Conservation (phyloP, 2,888 invertebrate genomes). For the Odontocerum albicorne region DNA sequence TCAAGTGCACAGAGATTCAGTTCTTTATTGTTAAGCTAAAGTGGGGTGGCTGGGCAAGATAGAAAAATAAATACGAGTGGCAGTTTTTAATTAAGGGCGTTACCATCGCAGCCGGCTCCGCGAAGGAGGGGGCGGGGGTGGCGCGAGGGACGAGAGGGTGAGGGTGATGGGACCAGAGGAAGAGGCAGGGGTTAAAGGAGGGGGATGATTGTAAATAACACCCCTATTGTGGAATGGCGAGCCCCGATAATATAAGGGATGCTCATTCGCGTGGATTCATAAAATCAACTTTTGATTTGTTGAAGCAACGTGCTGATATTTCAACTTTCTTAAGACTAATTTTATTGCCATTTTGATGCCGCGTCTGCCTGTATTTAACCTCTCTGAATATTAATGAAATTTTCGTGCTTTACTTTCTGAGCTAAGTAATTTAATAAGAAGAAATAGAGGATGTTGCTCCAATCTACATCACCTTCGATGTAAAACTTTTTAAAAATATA, state of each 20-base stretch:
- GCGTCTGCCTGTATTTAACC: too few relatives aligned
- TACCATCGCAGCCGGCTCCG: conserved; percentile 31
- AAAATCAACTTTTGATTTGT: conserved; percentile 16
- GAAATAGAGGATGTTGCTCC: too few relatives aligned
- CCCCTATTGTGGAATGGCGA: conserved; percentile 33
- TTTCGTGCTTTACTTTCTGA: too few relatives aligned
- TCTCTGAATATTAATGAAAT: too few relatives aligned
- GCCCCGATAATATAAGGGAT: conserved; percentile 24
- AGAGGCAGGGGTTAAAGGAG: conserved; percentile 12
- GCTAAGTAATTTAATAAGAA: too few relatives aligned
- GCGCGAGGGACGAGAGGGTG: neutral
- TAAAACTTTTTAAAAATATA: too few relatives aligned
- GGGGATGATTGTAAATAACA: conserved; percentile 35
- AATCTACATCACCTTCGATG: too few relatives aligned
- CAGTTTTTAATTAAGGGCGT: conserved; percentile 37
- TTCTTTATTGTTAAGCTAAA: conserved; percentile 24
- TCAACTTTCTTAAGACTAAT: too few relatives aligned
- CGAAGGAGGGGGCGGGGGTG: conserved; percentile 13
- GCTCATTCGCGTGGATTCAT: conserved; percentile 23
- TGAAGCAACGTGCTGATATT: conserved; percentile 5
- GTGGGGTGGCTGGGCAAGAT: conserved; percentile 24
- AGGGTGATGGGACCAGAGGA: neutral
- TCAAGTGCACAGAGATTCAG: conserved; percentile 11
- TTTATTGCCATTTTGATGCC: too few relatives aligned
- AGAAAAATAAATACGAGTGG: conserved; percentile 36